These are phyloP conservation scores for Actenoides hombroni DNA, from an alignment of 2,113 vertebrate genomes.

Conservation along the genomic window DNA sequence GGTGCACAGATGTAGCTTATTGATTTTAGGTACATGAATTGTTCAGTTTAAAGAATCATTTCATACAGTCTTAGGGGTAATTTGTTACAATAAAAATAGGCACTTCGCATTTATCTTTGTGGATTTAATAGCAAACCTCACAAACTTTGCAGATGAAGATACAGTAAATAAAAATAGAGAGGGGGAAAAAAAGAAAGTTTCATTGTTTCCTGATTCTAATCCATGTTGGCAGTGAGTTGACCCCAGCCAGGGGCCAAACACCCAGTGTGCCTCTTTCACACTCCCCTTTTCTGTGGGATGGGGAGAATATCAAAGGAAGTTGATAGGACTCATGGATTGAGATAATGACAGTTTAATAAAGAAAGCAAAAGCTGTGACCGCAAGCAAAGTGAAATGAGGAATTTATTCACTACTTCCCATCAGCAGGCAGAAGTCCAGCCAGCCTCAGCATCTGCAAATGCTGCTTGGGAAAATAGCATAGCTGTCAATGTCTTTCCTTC, in stretches of 20 bases:
- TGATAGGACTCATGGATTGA: background rate
- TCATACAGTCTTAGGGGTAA: background rate
- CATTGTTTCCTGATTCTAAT: background rate
- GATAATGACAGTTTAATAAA: background rate
- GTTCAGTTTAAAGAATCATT: background rate
- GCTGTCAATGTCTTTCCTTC: background rate
- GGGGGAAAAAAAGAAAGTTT: background rate
- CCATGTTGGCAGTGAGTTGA: background rate
- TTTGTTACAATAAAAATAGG: background rate
- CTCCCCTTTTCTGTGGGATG: background rate
- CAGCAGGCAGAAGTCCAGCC: background rate
- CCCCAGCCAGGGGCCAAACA: background rate
- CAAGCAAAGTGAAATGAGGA: background rate
- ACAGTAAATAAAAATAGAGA: background rate
- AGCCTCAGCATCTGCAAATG: background rate
- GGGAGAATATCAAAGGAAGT: background rate
- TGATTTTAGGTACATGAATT: background rate
- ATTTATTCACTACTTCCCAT: background rate
- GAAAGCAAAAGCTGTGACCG: background rate
- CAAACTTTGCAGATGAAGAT: background rate
- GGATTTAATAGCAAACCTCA: background rate
- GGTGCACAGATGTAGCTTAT: background rate
- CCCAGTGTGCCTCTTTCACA: fast-evolving
- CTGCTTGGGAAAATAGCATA: background rate
- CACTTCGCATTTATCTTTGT: background rate